Evolutionary conservation across 2,113 vertebrate genomes (phyloP), one percentile per base, ranked within the genome.

Genomic region (Hyaena hyaena): DNA sequence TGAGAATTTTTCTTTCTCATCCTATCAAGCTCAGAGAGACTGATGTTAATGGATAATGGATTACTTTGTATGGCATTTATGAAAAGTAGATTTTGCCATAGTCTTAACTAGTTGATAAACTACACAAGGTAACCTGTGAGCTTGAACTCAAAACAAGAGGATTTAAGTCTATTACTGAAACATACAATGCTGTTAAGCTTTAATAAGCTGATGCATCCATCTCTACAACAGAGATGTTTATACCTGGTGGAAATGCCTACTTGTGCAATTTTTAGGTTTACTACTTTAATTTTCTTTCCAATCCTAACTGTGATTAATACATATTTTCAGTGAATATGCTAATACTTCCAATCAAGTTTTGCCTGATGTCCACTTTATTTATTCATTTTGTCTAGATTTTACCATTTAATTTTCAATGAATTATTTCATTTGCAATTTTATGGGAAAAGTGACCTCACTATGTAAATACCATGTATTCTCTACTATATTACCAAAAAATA

Each of bases 341-440:
- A 86, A 48, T 50, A 50, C 6, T 85, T 65, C 33, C 4, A 55
- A 35, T 69, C n/a, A 55, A 77, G 17, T 74, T 66, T 76, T 71
- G 31, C 65, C 35, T 88, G 35, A 92, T 50, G 73, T 10, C 3
- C 19, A 73, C 11, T 90, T 77, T 28, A 73, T 76, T 21, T 84
- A 77, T n/a, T 84, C 33, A 73, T 24, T 96, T 86, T 85, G 43
- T 81, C 16, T 81, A 69, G 15, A 88, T 90, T 90, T 88, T 76
- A 88, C 4, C 33, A 91, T 26, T 90, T 89, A 86, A 63, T 15
- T 87, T 94, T 86, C 43, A 86, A 5, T 35, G 3, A 23, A 69
- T 71, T 14, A 77, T 14, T 73, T 87, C 50, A 58, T 74, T 90
- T 65, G 85, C 1, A 93, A 76, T 74, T 94, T 93, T 65, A 0